Base-by-base conservation (phyloP, 2,888 invertebrate species). In the Lepeophtheirus nordmannii region DNA sequence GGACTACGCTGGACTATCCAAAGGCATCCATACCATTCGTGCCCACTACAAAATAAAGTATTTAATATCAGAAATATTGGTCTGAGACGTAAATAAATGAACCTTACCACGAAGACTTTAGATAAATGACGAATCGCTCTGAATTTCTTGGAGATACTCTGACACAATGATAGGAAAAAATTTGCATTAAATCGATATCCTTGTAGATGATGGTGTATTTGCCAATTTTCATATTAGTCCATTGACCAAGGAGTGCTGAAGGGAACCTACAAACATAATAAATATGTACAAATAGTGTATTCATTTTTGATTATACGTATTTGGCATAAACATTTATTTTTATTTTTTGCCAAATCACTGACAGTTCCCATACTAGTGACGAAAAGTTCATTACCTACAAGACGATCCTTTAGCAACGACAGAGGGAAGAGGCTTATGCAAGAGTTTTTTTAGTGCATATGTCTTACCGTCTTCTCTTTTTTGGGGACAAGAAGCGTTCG, bases 51-150 rank as follows among this genome's bases (percentile, higher is more conserved):
- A 38, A 12, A 65, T 17, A 22, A 23, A 23, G 20, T 30, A 23
- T 1, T 23, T 30, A 30, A 58, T 58, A 58, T 58, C 41, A 41
- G 41, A 41, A 14, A 10, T 46, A 14, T 46, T 46, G 2, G 5
- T n/a, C 53, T 41, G 11, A 41, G 41, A n/a, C 53, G 5, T 14
- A 46, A 46, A 5, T 46, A 11, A 41, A 41, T 14, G 58, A 3
- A 17, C 1, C 65, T 17, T 58, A 65, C 65, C 65, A 65, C 37
- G 56, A 30, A 20, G 22, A n/a, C 38, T 39, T 58, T 12, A 57
- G 10, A 38, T 58, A 58, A 20, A 65, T 65, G 37, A 65, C 23
- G 10, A 65, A 65, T 17, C 65, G 17, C 10, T 65, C 40, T 38
- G 22, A 14, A 17, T 58, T 23, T 23, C 56, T 58, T 10, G 22